These are phyloP conservation scores for Nasonia giraulti DNA, from an alignment of 1,140 invertebrate species.

Conservation along the genomic window DNA sequence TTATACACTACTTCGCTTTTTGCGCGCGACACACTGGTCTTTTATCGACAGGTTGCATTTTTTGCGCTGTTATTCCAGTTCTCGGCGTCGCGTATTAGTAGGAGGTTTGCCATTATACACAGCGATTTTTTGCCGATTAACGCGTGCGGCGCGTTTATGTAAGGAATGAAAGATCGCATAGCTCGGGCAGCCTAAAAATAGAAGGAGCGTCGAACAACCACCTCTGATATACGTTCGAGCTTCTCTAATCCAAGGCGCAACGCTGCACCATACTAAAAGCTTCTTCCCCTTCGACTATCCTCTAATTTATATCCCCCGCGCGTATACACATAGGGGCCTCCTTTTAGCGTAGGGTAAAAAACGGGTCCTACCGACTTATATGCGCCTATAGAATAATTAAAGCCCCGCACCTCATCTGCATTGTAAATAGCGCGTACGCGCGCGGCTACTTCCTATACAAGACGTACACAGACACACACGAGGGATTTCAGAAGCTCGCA, in stretches of 20 bases:
- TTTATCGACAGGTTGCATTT: background rate
- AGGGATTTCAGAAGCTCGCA: background rate
- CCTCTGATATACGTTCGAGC: background rate
- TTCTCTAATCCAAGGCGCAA: background rate
- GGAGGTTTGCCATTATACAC: background rate
- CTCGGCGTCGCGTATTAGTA: background rate
- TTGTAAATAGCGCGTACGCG: conserved; percentile 37
- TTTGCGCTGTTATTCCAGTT: background rate
- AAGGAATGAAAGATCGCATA: background rate
- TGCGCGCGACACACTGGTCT: background rate
- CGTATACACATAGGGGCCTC: background rate
- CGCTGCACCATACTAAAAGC: background rate
- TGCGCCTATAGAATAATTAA: conserved; percentile 49
- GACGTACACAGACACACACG: background rate
- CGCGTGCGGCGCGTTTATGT: background rate
- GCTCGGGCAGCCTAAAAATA: background rate
- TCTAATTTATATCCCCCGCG: background rate
- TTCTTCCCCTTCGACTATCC: too few relatives aligned
- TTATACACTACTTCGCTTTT: background rate
- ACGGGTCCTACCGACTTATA: conserved; percentile 19
- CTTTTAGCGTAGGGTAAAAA: background rate
- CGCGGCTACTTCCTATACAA: conserved; percentile 44
- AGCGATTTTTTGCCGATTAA: background rate
- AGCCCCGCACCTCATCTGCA: conserved; percentile 44
- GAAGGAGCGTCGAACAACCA: too few relatives aligned